Evolutionary conservation across 2,888 invertebrate genomes (phyloP), one percentile per base, ranked within the genome.

Genomic region (Drosophila anomalata): DNA sequence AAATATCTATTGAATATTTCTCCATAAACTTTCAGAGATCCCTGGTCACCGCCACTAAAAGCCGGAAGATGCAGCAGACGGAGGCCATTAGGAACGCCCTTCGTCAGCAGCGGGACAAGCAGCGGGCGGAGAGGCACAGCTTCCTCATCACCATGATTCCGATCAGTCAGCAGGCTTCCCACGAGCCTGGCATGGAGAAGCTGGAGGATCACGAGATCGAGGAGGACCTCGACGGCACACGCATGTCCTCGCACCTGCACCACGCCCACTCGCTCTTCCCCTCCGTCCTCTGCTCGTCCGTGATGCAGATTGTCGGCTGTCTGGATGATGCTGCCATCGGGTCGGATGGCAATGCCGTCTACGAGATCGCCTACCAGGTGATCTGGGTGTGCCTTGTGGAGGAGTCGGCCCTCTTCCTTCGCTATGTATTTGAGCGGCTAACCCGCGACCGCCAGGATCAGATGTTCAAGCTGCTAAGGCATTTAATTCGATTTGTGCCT

Each of bases 321-420:
- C 92, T 99, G 52, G 99, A 99, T 89, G 99, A 99, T 92, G 96
- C 98, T 0, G 98, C 99, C 1, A 98, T 99, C 4, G 97, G 98
- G 0, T 93, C 94, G 2, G 98, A 98, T 90, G 99, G 99, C 0
- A 96, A 96, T 88, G 96, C 97, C n/a, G 99, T 99, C 0, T 98
- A 98, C 89, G 98, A 99, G 93, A 96, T 98, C 1, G 98, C 99
- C 58, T 98, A 98, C 91, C 76, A 97, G 95, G 97, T 98, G 0
- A 97, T 99, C 78, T 99, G 99, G 99, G 96, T 96, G 73, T 99
- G 99, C 90, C 93, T 99, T 47, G 99, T 99, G 0, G 99, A 99
- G 93, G 99, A 99, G 89, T 97, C 99, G 0, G 97, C 98, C 0
- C 92, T 99, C 1, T 99, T 99, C 91, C 93, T 99, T 42, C 94